Evolutionary conservation across 1,140 invertebrate species (phyloP), one percentile per base, ranked within the genome.

Genomic region (Drosophila ironensis): DNA sequence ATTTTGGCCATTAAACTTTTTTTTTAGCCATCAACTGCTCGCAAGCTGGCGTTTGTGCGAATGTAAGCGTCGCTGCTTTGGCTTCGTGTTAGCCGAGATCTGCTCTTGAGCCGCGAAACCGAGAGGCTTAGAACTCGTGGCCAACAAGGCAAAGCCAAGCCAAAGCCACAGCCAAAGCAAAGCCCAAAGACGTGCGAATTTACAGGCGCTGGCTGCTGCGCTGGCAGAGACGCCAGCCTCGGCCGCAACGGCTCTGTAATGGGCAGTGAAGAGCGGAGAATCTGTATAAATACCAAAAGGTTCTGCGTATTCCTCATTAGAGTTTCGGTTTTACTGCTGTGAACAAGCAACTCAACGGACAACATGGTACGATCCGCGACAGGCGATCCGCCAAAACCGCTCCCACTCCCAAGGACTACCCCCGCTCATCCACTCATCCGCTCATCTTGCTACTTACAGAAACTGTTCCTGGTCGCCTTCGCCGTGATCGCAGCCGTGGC

Each of bases 271-370:
- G 50, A 59, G 70, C 82, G 67, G 66, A 86, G 82, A 87, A 87
- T 75, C 64, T 86, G 82, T 87, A 87, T 87, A 87, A 87, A 87
- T 87, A 87, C 82, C 84, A 77, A 87, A 87, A 87, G 59, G 82
- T 82, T 87, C 82, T 87, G 25, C 82, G 68, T 87, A 77, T 87
- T 87, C 82, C 72, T 71, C 86, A 88, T 88, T 72, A 87, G 80
- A 88, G 86, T 86, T 88, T 88, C 66, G 57, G 80, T 71, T 76
- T 80, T 76, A 72, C 78, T 88, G 73, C 53, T 71, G 78, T 88
- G 69, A 84, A 86, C 86, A 88, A 86, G 69, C 69, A 69, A 64
- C 69, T 81, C 70, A 71, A 73, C 80, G 64, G 45, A 71, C 53
- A 88, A 74, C n/a, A 88, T 88, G 82, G 82, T 87, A 84, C 46